Percentiles rank a stretch among this genome's conserved stretches.
These are phyloP conservation scores for Chloroclysta siterata DNA, from an alignment of 2,888 invertebrate genomes.

Conservation along the genomic window DNA sequence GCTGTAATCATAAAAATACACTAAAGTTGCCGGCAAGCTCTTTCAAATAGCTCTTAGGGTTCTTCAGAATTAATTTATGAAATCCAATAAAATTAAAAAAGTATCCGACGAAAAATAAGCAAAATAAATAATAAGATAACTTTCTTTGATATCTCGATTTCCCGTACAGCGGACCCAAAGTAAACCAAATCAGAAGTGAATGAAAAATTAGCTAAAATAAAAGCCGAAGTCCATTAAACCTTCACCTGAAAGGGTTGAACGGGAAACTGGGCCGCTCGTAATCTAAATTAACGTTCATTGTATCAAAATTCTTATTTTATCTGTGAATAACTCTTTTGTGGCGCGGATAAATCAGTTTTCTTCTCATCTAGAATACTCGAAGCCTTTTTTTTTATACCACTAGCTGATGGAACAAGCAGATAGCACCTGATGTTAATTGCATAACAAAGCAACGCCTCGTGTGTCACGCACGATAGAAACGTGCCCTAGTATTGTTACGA, in stretches of 20 bases:
- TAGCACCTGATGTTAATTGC: too few species aligned
- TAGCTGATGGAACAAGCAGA: too few species aligned
- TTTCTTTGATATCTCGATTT: slow-evolving; percentile 2
- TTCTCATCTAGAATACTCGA: background rate
- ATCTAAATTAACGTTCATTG: slow-evolving; percentile 44
- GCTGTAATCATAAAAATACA: too few species aligned
- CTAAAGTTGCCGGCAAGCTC: too few species aligned
- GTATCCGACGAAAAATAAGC: too few species aligned
- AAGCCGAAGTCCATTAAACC: slow-evolving; percentile 27
- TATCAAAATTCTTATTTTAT: slow-evolving; percentile 35
- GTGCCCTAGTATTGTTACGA: too few species aligned
- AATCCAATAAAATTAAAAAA: too few species aligned
- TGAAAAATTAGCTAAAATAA: slow-evolving; percentile 26
- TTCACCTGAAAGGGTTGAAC: slow-evolving; percentile 34
- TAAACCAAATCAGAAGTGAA: slow-evolving; percentile 21
- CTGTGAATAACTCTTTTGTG: slow-evolving; percentile 16
- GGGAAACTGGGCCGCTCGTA: slow-evolving; percentile 26
- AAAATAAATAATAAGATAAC: background rate
- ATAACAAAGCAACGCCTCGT: too few species aligned
- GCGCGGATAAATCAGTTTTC: background rate
- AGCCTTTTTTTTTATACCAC: too few species aligned
- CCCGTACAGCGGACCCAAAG: background rate
- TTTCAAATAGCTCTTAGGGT: too few species aligned
- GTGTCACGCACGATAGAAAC: too few species aligned
- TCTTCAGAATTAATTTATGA: too few species aligned